phyloP scores from a whole-genome alignment of 2,797 vertebrate genomes.

The Xiphophorus birchmanni region DNA sequence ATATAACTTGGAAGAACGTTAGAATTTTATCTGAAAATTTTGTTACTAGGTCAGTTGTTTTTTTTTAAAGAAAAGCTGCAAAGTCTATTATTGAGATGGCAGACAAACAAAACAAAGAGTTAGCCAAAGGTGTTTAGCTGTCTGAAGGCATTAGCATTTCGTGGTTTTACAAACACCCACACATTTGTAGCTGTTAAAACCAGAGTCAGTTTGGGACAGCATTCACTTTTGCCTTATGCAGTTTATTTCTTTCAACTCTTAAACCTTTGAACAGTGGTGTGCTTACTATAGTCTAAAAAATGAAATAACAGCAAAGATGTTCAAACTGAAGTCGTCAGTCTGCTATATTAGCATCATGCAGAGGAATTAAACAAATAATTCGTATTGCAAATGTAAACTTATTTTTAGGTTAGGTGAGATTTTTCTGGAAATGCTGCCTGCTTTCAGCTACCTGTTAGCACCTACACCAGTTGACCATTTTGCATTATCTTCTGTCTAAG shows the following conservation, averaged over 20 bases:
- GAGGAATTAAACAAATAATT: neutral
- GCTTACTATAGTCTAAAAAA: neutral
- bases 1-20: neutral
- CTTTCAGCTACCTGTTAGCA: neutral
- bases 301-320: neutral
- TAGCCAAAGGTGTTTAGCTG: conserved; percentile 45
- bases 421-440: neutral
- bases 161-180: conserved; percentile 33
- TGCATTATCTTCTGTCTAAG: neutral
- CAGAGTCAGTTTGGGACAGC: neutral
- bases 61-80: neutral
- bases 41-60: conserved; percentile 8
- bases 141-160: conserved; percentile 51
- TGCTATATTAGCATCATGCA: neutral
- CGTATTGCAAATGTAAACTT: neutral
- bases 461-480: neutral
- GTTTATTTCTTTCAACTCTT: neutral
- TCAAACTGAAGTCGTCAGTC: neutral
- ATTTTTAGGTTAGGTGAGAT: neutral
- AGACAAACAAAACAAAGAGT: conserved; percentile 25
- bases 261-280: neutral
- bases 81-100: conserved; percentile 8
- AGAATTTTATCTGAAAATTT: conserved; percentile 2
- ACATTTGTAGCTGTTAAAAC: conserved; percentile 1
- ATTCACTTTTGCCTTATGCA: neutral